Conservation (phyloP, 2,888 invertebrate genomes). For the Polia nebulosa region DNA sequence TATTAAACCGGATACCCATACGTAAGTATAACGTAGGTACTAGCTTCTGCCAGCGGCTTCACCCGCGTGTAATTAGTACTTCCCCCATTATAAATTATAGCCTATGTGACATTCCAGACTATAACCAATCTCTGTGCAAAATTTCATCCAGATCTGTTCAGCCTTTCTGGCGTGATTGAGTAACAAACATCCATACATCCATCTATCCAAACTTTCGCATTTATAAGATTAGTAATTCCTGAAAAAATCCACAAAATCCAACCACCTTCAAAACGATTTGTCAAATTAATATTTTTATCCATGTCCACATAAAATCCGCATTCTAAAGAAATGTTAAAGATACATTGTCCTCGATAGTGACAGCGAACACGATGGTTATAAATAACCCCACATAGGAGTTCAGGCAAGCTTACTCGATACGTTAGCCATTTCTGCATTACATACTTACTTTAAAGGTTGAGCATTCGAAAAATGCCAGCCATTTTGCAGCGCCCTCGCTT, state of each 20-base stretch:
- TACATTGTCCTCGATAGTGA: slow-evolving; percentile 15
- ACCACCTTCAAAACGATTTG: slow-evolving; percentile 1
- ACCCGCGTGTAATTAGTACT: too few species aligned
- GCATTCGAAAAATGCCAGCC: slow-evolving; percentile 36
- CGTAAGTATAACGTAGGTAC: too few species aligned
- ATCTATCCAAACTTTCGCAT: too few species aligned
- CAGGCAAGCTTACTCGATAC: slow-evolving; percentile 25
- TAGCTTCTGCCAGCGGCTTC: too few species aligned
- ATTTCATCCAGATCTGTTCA: too few species aligned
- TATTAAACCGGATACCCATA: too few species aligned
- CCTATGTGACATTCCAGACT: too few species aligned
- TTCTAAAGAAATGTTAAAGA: slow-evolving; percentile 8
- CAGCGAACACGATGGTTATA: slow-evolving; percentile 19
- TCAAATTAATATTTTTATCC: slow-evolving; percentile 13
- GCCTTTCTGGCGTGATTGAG: too few species aligned
- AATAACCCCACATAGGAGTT: slow-evolving; percentile 19
- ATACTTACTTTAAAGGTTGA: slow-evolving; percentile 42
- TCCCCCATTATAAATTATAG: too few species aligned
- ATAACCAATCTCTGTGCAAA: too few species aligned
- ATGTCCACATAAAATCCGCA: not conserved
- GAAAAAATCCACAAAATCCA: not conserved
- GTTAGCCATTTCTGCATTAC: slow-evolving; percentile 36
- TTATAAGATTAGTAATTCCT: not conserved
- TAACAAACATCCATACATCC: too few species aligned
- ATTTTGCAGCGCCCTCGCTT: slow-evolving; percentile 25